A percentile compares a stretch with the other conserved stretches of the same genome.
phyloP scores from a whole-genome alignment of 2,113 vertebrate species.

The Upupa epops region DNA sequence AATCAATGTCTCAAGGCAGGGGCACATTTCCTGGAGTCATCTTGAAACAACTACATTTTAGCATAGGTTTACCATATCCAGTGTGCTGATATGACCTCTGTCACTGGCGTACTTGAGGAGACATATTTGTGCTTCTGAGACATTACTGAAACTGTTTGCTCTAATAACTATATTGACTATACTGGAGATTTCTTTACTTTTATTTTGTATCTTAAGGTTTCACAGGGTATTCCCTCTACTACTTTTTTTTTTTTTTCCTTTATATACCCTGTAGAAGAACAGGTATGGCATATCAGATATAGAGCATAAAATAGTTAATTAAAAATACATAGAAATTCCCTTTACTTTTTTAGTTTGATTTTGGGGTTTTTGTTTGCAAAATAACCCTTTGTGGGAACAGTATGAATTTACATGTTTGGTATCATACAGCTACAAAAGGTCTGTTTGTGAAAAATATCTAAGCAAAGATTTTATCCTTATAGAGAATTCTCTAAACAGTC shows the following conservation, averaged over 20 bases:
- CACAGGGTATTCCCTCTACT: background rate
- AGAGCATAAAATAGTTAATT: background rate
- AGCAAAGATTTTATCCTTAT: background rate
- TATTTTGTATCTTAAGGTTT: background rate
- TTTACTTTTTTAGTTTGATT: background rate
- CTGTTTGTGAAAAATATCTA: background rate
- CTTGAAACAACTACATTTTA: background rate
- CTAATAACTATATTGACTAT: background rate
- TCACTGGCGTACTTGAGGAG: too few relatives aligned
- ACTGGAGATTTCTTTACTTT: background rate
- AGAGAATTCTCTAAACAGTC: background rate
- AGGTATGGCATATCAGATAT: background rate
- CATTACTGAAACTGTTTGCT: background rate
- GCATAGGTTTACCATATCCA: background rate
- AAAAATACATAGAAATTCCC: background rate
- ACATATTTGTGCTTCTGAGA: background rate
- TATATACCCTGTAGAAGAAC: background rate
- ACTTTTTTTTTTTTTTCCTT: background rate
- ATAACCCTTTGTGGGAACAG: background rate
- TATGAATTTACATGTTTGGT: background rate
- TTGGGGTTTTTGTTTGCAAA: background rate
- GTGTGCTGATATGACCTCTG: background rate
- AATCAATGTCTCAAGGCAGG: background rate
- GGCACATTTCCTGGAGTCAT: background rate
- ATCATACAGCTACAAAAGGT: background rate